Evolutionary conservation across 2,888 invertebrate species (phyloP).

Genomic region (Crematogaster levior): DNA sequence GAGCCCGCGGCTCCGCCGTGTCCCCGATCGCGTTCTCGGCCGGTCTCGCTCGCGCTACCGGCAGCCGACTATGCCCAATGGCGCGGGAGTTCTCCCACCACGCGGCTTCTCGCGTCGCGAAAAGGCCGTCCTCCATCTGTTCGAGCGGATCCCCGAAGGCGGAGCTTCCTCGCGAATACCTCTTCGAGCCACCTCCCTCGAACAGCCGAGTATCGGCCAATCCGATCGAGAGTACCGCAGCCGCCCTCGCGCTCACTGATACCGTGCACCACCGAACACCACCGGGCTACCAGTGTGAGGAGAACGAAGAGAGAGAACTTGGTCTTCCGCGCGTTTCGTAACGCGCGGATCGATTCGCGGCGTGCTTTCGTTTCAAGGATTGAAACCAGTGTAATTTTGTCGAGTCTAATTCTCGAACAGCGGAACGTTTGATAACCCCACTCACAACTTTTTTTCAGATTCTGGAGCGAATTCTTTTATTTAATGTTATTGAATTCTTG

Average conservation of each 20-base stretch:
- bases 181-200: background rate
- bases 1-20: background rate
- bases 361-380: conserved; percentile 11
- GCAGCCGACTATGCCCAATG: conserved; percentile 20
- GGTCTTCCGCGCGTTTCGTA: conserved; percentile 20
- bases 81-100: background rate
- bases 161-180: background rate
- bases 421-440: background rate
- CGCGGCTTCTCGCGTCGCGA: background rate
- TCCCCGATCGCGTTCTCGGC: conserved; percentile 19
- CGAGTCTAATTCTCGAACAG: conserved; percentile 9
- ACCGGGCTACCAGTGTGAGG: background rate
- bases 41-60: background rate
- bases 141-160: background rate
- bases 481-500: background rate
- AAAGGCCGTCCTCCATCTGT: background rate
- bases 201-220: background rate
- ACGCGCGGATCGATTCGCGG: conserved; percentile 29
- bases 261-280: background rate
- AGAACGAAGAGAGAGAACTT: background rate
- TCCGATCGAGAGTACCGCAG: background rate
- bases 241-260: background rate
- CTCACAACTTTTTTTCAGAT: background rate
- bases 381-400: conserved; percentile 18
- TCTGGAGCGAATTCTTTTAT: background rate